These are phyloP conservation scores for Aix galericulata DNA, from an alignment of 2,113 vertebrate species.

Conservation along the genomic window DNA sequence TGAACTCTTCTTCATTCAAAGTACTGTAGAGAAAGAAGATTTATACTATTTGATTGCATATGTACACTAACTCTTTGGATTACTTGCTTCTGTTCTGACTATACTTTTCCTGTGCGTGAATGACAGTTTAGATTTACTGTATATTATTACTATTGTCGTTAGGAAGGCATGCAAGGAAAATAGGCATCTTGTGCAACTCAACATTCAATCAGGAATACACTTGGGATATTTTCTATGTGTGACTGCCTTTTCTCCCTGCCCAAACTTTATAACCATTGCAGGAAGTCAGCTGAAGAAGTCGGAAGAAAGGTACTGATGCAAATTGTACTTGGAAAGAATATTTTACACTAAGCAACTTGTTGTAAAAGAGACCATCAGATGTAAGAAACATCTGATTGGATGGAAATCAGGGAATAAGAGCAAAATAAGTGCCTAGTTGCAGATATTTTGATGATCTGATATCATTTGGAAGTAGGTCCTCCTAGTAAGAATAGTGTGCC, in stretches of 20 bases:
- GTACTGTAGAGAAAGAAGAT: not conserved
- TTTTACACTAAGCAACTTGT: not conserved
- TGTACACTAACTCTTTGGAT: not conserved
- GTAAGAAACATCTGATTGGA: not conserved
- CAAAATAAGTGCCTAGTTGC: not conserved
- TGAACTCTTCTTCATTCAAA: not conserved
- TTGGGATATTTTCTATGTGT: not conserved
- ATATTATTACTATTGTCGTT: not conserved
- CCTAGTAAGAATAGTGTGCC: not conserved
- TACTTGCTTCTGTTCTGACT: not conserved
- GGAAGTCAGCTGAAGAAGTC: not conserved
- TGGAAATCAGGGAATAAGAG: not conserved
- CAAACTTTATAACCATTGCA: not conserved
- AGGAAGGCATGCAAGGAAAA: not conserved
- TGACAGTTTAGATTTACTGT: not conserved
- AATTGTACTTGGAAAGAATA: not conserved
- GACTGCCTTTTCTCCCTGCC: not conserved
- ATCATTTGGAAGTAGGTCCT: not conserved
- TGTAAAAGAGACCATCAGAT: not conserved
- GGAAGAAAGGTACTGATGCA: not conserved
- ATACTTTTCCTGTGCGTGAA: not conserved
- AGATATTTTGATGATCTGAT: not conserved
- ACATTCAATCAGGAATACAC: not conserved
- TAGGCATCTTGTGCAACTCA: not conserved
- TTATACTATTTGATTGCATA: not conserved